These are phyloP conservation scores for Lamprologus speciosus DNA, from an alignment of 2,113 vertebrate species.

Conservation along the genomic window DNA sequence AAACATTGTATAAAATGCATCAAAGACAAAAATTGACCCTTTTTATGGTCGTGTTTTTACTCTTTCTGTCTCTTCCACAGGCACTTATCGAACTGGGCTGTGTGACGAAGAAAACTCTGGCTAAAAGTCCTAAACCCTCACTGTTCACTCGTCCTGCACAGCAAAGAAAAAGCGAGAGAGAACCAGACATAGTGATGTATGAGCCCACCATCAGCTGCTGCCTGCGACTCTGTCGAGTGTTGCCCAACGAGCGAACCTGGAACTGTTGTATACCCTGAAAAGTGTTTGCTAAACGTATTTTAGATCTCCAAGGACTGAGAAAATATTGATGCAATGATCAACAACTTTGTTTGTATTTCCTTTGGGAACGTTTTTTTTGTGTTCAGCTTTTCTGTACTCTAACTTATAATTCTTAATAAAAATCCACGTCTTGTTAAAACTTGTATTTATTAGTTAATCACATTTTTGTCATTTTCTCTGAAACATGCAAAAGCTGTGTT, in stretches of 20 bases:
- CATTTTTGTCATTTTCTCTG: rapidly evolving
- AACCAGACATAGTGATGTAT: constrained; percentile 62
- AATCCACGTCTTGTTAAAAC: background rate
- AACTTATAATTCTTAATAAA: background rate
- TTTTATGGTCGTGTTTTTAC: background rate
- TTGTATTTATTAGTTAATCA: background rate
- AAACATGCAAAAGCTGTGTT: background rate
- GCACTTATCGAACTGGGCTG: constrained; percentile 80
- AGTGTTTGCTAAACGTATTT: background rate
- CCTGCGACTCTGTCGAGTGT: constrained; percentile 76
- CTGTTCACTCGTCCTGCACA: constrained; percentile 71
- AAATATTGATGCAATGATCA: background rate
- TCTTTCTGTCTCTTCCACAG: constrained; percentile 52
- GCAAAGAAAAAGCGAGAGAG: background rate
- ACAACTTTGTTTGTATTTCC: background rate
- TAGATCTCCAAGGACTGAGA: background rate
- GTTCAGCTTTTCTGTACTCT: background rate
- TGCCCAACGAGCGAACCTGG: constrained; percentile 86
- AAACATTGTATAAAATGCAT: background rate
- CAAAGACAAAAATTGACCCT: background rate
- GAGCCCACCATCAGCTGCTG: constrained; percentile 85
- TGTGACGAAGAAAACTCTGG: constrained; percentile 68
- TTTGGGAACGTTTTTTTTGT: background rate
- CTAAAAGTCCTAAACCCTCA: constrained; percentile 38
- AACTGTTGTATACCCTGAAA: constrained; percentile 72